Evolutionary conservation across 2,113 vertebrate species (phyloP), one percentile per base, ranked within the genome.

Genomic region (Leucosticte australis): DNA sequence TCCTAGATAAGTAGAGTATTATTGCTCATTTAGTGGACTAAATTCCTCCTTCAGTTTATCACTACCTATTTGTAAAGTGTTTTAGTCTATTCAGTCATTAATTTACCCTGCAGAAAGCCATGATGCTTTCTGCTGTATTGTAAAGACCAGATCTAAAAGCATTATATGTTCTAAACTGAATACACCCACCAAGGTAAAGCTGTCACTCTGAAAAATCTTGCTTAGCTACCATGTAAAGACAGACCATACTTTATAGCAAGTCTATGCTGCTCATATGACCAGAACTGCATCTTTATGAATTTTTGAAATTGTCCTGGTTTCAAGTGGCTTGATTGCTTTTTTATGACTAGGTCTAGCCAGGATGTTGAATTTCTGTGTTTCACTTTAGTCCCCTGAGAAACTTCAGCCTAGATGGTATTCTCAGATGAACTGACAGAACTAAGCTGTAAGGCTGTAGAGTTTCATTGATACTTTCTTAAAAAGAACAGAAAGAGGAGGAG

Each of bases 381-480:
- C 33, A 23, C 30, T 84, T 91, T 39, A 67, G 15, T 47, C 23
- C 9, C 35, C 33, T 63, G 42, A 35, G 44, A 91, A 82, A 75
- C 41, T 74, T 89, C 62, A 52, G 37, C 33, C 41, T 82, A 46
- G 37, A n/a, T 67, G 33, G 7, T 56, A n/a, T 91, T 96, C 92
- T 87, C 67, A 79, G 28, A 41, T 28, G 83, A 91, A 65, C 15
- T 37, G 56, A 71, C 27, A 84, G 81, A 89, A 67, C 33, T 59
- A 85, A 87, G 28, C 63, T 76, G 13, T 78, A 70, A 96, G 21
- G 52, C 53, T 75, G 24, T 60, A 28, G 52, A 84, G 15, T 64
- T 89, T 56, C 77, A 83, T 87, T 94, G 60, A 84, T 96, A 27
- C 27, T 85, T 93, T 85, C 62, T 42, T 83, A 69, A 94, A 95